Percentiles rank a stretch among this genome's conserved stretches.
Conservation (phyloP, 64 coral and sea anemone species). For the Stichodactyla mertensii region DNA sequence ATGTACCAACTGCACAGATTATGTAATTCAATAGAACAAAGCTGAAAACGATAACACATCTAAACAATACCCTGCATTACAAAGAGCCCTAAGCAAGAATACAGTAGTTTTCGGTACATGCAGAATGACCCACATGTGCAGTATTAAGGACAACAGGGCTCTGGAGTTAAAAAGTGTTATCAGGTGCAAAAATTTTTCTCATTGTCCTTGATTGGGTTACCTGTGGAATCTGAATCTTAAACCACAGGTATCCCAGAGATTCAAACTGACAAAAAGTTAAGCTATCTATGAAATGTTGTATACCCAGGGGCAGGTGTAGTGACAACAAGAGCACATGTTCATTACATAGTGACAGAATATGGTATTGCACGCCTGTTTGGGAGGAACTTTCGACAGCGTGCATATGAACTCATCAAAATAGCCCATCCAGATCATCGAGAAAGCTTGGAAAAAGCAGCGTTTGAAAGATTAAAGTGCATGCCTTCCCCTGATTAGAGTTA, state of each 20-base stretch:
- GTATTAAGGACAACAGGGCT: too few species aligned
- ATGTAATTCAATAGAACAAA: too few species aligned
- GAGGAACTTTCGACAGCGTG: slow-evolving; percentile 84
- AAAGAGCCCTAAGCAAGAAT: too few species aligned
- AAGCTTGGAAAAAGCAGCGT: slow-evolving; percentile 75
- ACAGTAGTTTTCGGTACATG: too few species aligned
- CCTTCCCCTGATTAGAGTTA: slow-evolving; percentile 64
- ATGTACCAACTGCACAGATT: too few species aligned
- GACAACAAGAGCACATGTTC: slow-evolving; percentile 85
- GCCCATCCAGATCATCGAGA: slow-evolving; percentile 89
- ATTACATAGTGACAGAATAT: slow-evolving; percentile 95
- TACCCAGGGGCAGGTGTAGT: slow-evolving; percentile 84
- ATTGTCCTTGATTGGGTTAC: neutral
- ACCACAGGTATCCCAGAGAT: neutral
- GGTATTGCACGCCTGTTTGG: slow-evolving; percentile 92
- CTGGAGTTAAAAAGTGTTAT: too few species aligned
- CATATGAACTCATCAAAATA: slow-evolving; percentile 81
- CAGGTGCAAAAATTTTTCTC: too few species aligned
- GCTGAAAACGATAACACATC: too few species aligned
- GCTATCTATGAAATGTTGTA: neutral
- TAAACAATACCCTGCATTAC: too few species aligned
- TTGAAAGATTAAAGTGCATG: slow-evolving; percentile 93
- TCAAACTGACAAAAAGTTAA: neutral
- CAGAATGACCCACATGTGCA: too few species aligned
- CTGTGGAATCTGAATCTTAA: neutral